A percentile compares a stretch with the other conserved stretches of the same genome.
These are phyloP conservation scores for Clanis bilineata DNA, from an alignment of 2,888 invertebrate species.

Conservation along the genomic window DNA sequence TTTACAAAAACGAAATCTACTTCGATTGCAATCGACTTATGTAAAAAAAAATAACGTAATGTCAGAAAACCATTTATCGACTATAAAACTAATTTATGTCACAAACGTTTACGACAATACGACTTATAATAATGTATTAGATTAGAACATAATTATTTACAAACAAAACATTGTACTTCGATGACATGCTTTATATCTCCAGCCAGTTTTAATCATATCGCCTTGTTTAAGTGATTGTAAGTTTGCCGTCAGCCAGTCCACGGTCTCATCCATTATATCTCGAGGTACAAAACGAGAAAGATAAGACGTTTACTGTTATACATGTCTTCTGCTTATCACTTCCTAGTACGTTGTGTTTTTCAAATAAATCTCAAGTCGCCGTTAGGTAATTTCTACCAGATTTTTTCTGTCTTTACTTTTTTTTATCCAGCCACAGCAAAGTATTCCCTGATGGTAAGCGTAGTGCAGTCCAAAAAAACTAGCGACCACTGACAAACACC, in stretches of 20 bases:
- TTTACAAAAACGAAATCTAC: neutral
- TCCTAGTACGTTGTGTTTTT: neutral
- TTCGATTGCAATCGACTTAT: neutral
- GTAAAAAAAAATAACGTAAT: neutral
- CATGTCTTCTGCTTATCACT: neutral
- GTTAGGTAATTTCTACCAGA: neutral
- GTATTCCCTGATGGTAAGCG: no score
- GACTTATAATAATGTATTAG: neutral
- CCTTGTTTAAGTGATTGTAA: slow-evolving; percentile 10
- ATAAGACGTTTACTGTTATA: slow-evolving; percentile 6
- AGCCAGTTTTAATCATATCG: neutral
- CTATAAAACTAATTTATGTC: neutral
- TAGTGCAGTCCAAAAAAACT: no score
- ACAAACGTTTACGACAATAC: neutral
- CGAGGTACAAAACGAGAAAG: slow-evolving; percentile 3
- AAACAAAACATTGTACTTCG: neutral
- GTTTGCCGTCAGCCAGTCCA: slow-evolving; percentile 3
- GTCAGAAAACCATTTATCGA: neutral
- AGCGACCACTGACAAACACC: no score
- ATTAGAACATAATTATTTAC: neutral
- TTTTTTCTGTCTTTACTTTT: no score
- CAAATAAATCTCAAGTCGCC: no score
- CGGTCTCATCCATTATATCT: slow-evolving; percentile 4
- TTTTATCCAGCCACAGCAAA: no score
- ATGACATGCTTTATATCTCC: slow-evolving; percentile 29